Conservation (phyloP, 1,140 invertebrate genomes). For the Chionoecetes opilio region DNA sequence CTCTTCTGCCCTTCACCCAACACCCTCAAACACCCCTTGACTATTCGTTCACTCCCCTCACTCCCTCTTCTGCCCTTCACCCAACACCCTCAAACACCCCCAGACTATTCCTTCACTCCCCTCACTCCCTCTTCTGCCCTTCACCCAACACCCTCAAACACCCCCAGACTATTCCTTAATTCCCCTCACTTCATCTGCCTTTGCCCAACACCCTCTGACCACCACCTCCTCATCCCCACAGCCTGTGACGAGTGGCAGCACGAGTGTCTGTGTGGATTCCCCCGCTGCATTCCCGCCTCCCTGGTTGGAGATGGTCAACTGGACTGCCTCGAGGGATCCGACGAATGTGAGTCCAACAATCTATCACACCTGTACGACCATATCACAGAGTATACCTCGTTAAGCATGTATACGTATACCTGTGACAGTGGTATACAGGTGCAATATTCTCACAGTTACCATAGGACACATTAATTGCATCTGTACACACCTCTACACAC, state of each 20-base stretch:
- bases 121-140: not conserved
- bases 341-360: conserved; percentile 81
- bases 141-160: not conserved
- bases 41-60: not conserved
- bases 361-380: too few relatives aligned
- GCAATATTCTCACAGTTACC: too few relatives aligned
- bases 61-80: not conserved
- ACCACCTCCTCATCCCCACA: conserved; percentile 31
- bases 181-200: not conserved
- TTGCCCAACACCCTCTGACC: too few relatives aligned
- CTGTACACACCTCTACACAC: too few relatives aligned
- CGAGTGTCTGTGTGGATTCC: conserved; percentile 82
- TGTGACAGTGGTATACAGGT: too few relatives aligned
- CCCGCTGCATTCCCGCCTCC: conserved; percentile 82
- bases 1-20: not conserved
- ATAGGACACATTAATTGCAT: too few relatives aligned
- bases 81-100: not conserved
- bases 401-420: too few relatives aligned
- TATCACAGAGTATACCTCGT: too few relatives aligned
- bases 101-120: too few relatives aligned
- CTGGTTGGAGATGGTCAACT: conserved; percentile 82
- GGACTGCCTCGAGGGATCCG: conserved; percentile 83
- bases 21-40: not conserved
- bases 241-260: conserved; percentile 81
- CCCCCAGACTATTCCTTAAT: not conserved